phyloP scores from a whole-genome alignment of 2,888 invertebrate genomes.

The Cybosia mesomella region DNA sequence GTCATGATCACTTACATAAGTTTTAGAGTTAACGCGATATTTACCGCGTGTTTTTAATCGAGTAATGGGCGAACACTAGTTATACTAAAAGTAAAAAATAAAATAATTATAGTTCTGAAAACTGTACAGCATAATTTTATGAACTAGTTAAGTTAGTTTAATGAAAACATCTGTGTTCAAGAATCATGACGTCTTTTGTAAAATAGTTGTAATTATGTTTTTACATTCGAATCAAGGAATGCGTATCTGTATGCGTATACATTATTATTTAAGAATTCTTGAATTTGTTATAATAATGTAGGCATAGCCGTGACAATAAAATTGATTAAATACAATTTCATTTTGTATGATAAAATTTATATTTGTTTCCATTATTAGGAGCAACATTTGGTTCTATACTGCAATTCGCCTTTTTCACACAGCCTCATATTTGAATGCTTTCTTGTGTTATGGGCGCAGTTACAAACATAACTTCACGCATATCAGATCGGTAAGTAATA shows the following conservation, averaged over 20 bases:
- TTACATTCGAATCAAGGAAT: neutral
- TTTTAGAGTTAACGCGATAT: no score
- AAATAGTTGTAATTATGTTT: neutral
- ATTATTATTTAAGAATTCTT: neutral
- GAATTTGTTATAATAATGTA: neutral
- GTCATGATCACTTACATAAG: no score
- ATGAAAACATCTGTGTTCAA: neutral
- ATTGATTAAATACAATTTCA: neutral
- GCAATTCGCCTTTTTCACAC: neutral
- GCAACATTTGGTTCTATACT: neutral
- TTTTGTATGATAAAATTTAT: neutral
- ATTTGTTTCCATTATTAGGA: neutral
- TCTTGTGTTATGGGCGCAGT: neutral
- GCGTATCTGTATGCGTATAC: neutral
- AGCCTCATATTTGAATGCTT: no score
- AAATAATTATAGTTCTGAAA: no score
- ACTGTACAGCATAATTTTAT: no score
- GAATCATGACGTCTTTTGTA: neutral
- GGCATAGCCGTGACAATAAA: neutral
- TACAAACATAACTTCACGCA: neutral
- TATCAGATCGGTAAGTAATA: neutral
- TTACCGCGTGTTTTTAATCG: no score
- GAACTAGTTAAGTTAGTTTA: no score
- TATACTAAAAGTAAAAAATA: no score
- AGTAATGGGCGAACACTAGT: no score